A percentile compares a stretch with the other conserved stretches of the same genome.
These are phyloP conservation scores for Melanaphis sacchari DNA, from an alignment of 1,140 invertebrate species.

Conservation along the genomic window DNA sequence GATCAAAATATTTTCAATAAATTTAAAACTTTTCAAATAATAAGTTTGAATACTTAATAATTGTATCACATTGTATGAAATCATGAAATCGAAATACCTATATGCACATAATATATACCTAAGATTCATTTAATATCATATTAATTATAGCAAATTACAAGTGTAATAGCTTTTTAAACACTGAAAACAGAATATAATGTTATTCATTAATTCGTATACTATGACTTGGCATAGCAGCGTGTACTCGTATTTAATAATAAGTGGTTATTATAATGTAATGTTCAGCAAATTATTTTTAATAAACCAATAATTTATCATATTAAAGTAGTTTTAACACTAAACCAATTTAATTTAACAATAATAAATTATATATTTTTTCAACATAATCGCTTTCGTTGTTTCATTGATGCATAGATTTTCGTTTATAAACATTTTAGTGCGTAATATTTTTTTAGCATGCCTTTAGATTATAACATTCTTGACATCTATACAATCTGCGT, in stretches of 20 bases:
- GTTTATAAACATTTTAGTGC: background rate
- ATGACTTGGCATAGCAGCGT: too few relatives aligned
- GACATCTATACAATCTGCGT: background rate
- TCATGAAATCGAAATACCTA: too few relatives aligned
- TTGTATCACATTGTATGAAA: too few relatives aligned
- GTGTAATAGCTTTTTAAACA: background rate
- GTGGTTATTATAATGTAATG: background rate
- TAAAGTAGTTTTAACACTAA: background rate
- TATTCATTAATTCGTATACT: too few relatives aligned
- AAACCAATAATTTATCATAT: background rate
- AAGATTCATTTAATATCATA: background rate
- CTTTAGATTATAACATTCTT: background rate
- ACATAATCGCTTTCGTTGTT: background rate
- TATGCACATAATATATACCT: background rate
- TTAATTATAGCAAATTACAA: background rate
- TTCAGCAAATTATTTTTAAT: background rate
- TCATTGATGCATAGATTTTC: background rate
- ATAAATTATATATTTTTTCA: background rate
- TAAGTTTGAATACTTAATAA: too few relatives aligned
- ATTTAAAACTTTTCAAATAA: too few relatives aligned
- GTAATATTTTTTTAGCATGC: background rate
- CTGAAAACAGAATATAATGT: too few relatives aligned
- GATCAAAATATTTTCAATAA: too few relatives aligned
- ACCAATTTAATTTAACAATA: background rate
- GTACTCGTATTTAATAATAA: too few relatives aligned